Evolutionary conservation across 2,113 vertebrate species (phyloP).

Genomic region (Alces alces): DNA sequence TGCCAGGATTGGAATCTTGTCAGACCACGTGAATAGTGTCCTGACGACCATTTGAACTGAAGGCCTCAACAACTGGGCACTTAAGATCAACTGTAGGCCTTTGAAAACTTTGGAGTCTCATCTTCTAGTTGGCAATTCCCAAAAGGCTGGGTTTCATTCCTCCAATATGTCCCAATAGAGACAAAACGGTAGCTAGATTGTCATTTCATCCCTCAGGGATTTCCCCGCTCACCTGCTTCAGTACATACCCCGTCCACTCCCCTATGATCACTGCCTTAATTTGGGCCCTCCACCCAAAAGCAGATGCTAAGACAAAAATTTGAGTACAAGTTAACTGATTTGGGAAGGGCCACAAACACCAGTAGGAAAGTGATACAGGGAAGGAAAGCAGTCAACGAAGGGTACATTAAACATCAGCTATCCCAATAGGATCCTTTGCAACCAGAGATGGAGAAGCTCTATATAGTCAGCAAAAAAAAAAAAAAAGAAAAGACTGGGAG

Average conservation of each 20-base stretch:
- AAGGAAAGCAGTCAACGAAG: neutral
- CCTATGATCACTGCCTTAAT: neutral
- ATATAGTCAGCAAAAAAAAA: neutral
- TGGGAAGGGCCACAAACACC: neutral
- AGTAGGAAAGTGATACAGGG: neutral
- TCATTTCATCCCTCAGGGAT: neutral
- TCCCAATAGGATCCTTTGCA: neutral
- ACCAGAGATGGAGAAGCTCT: neutral
- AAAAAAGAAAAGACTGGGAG: neutral
- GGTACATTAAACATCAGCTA: neutral
- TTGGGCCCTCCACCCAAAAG: neutral
- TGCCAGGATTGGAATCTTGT: neutral
- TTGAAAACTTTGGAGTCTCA: neutral
- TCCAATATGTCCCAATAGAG: neutral
- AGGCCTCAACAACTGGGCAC: neutral
- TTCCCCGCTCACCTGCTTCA: neutral
- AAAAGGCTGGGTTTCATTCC: neutral
- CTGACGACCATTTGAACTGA: neutral
- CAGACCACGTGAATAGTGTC: neutral
- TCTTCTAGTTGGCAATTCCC: neutral
- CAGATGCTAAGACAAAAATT: neutral
- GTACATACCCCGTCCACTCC: neutral
- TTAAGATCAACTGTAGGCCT: neutral
- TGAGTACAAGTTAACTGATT: neutral
- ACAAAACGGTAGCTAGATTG: neutral